These are phyloP conservation scores for Sinocyclocheilus grahami DNA, from an alignment of 2,113 vertebrate species.

Conservation along the genomic window DNA sequence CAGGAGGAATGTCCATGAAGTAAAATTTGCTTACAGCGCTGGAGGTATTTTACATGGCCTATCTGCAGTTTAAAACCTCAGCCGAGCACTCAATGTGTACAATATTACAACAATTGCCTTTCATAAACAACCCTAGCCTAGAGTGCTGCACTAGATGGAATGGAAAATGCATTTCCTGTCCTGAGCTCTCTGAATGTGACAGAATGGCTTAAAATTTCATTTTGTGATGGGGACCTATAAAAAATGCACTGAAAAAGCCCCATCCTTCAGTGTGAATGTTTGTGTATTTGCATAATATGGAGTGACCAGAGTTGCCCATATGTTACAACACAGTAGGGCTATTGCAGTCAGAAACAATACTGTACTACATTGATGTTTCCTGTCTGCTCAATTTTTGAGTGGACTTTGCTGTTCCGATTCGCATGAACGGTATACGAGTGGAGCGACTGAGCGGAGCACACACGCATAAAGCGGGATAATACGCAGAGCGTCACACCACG, in stretches of 20 bases:
- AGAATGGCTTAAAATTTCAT: slow-evolving; percentile 39
- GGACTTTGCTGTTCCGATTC: too few relatives aligned
- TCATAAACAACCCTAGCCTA: background rate
- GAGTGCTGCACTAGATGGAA: slow-evolving; percentile 14
- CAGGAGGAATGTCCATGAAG: background rate
- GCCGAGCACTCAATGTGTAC: slow-evolving; percentile 9
- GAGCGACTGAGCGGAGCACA: too few relatives aligned
- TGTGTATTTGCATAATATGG: slow-evolving; percentile 41
- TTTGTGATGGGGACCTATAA: slow-evolving; percentile 38
- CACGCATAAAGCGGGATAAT: too few relatives aligned
- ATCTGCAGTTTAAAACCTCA: slow-evolving; percentile 36
- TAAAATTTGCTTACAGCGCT: background rate
- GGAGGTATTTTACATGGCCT: slow-evolving; percentile 14
- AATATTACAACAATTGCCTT: slow-evolving; percentile 23
- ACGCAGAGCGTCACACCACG: too few relatives aligned
- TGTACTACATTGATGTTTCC: too few relatives aligned
- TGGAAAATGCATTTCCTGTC: background rate
- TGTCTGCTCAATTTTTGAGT: too few relatives aligned
- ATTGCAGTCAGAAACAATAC: too few relatives aligned
- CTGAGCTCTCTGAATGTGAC: slow-evolving; percentile 41
- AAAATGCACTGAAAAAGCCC: background rate
- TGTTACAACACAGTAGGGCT: too few relatives aligned
- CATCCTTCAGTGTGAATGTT: slow-evolving; percentile 29
- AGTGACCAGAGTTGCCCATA: background rate
- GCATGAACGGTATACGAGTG: too few relatives aligned